phyloP scores from a whole-genome alignment of 2,797 vertebrate genomes.

The Yasuhikotakia modesta region DNA sequence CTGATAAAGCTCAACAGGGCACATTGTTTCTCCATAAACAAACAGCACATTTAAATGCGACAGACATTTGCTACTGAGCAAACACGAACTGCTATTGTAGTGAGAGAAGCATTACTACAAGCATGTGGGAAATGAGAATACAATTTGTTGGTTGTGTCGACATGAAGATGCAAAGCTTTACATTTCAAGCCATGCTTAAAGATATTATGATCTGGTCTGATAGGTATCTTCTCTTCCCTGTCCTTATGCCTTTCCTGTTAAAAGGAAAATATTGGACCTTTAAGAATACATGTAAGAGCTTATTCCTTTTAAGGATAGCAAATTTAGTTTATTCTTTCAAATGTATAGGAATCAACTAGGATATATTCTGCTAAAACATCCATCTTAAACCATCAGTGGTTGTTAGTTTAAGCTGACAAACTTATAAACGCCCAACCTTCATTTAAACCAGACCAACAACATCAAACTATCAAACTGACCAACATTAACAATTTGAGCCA shows the following conservation, averaged over 20 bases:
- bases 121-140: neutral
- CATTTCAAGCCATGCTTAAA: slow-evolving; percentile 10
- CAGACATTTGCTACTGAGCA: neutral
- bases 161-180: slow-evolving; percentile 23
- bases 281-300: neutral
- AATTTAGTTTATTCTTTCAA: neutral
- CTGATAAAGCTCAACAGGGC: slow-evolving; percentile 10
- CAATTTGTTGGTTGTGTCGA: neutral
- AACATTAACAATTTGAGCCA: no score
- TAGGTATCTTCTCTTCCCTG: neutral
- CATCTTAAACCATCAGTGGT: neutral
- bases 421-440: no score
- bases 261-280: no score
- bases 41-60: slow-evolving; percentile 12
- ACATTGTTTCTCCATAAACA: slow-evolving; percentile 1
- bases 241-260: neutral
- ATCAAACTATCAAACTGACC: no score
- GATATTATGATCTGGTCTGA: neutral
- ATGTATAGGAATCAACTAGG: no score
- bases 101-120: slow-evolving; percentile 21
- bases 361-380: neutral
- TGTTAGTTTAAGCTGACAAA: neutral
- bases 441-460: no score
- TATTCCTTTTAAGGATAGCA: neutral
- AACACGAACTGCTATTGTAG: neutral